These are phyloP conservation scores for Cebidichthys violaceus DNA, from an alignment of 2,113 vertebrate genomes.

Conservation along the genomic window DNA sequence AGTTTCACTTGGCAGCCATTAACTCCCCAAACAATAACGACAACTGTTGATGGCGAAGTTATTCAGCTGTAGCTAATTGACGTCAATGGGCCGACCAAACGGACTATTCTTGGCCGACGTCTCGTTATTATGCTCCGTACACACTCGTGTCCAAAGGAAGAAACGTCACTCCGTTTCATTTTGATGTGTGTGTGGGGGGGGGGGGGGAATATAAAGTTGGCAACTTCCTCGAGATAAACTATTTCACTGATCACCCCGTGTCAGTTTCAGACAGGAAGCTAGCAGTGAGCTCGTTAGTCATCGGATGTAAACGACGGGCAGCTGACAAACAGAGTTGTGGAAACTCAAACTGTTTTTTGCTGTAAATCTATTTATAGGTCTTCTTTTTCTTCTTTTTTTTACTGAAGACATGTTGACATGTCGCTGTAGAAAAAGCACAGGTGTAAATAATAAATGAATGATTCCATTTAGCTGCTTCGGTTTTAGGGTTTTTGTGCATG, in stretches of 20 bases:
- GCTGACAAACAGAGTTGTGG: background rate
- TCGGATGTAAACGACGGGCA: background rate
- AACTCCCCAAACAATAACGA: slow-evolving; percentile 6
- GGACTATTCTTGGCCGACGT: background rate
- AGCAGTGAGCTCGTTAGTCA: background rate
- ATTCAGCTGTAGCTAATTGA: slow-evolving; percentile 20
- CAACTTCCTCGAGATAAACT: background rate
- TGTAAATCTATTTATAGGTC: background rate
- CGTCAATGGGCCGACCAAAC: background rate
- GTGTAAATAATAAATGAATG: background rate
- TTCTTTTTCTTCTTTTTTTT: no score
- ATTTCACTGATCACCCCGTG: background rate
- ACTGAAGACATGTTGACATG: background rate
- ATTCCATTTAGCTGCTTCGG: background rate
- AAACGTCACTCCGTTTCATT: background rate
- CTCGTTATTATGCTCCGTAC: background rate
- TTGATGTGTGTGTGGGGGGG: background rate
- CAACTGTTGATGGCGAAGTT: slow-evolving; percentile 10
- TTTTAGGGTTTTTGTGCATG: background rate
- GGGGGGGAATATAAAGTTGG: background rate
- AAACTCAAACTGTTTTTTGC: background rate
- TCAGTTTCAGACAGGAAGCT: background rate
- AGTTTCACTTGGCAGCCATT: background rate
- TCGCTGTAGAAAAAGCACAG: background rate
- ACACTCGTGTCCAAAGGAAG: background rate